phyloP scores from a whole-genome alignment of 1,140 invertebrate genomes.

The Bemisia tabaci region DNA sequence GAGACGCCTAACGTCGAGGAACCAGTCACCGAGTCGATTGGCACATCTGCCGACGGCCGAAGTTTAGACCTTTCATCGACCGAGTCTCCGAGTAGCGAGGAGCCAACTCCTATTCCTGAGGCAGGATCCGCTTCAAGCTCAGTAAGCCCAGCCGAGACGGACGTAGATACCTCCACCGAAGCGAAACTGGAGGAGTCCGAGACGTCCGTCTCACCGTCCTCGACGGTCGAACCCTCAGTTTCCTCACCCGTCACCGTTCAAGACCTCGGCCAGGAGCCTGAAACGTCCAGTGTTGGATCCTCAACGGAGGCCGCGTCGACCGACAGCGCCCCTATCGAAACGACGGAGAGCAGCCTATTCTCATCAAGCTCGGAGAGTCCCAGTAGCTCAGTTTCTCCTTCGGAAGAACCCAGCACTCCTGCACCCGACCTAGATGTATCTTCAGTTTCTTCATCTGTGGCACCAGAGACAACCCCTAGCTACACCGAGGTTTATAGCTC shows the following conservation, averaged over 20 bases:
- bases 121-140: background rate
- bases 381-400: background rate
- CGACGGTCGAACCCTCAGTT: background rate
- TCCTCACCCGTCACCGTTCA: background rate
- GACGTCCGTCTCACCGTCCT: background rate
- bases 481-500: background rate
- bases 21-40: slow-evolving; percentile 1
- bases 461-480: background rate
- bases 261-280: background rate
- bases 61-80: background rate
- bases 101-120: background rate
- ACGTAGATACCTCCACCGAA: too few relatives aligned
- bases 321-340: background rate
- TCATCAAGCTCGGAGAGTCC: background rate
- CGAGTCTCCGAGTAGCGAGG: background rate
- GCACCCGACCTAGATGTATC: background rate
- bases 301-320: background rate
- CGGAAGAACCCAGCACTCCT: background rate
- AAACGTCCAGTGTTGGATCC: background rate
- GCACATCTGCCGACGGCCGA: background rate
- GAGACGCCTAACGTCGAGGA: background rate
- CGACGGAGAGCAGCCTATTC: background rate
- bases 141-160: background rate
- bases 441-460: background rate
- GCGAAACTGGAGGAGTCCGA: too few relatives aligned